Conservation (phyloP, 2,797 vertebrate species). For the Alcedo quadribrachys region DNA sequence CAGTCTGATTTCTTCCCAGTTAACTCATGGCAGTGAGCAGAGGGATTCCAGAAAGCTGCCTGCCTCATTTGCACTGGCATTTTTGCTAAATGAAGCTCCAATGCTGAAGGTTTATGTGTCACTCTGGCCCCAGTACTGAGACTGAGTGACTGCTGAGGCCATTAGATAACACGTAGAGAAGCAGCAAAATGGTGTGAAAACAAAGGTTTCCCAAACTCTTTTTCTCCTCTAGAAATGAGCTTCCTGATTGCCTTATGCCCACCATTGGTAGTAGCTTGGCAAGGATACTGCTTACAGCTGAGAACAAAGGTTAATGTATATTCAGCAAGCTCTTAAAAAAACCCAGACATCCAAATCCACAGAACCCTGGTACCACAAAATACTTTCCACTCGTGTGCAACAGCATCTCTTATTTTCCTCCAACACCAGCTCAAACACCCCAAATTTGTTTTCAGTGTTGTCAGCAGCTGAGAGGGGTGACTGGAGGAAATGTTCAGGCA, state of each 20-base stretch:
- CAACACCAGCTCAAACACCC: not conserved
- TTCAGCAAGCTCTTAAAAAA: not conserved
- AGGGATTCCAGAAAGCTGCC: not conserved
- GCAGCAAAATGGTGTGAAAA: not conserved
- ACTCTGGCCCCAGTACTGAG: not conserved
- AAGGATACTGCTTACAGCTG: not conserved
- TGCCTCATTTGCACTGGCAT: not conserved
- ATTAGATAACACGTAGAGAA: not conserved
- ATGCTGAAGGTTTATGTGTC: not conserved
- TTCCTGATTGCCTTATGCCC: not conserved
- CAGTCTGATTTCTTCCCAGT: not conserved
- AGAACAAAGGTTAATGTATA: not conserved
- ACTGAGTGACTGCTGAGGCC: not conserved
- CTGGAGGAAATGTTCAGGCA: not conserved
- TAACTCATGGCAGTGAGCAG: not conserved
- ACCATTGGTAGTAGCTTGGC: not conserved
- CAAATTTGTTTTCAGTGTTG: not conserved
- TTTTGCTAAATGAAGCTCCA: not conserved
- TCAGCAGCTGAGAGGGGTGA: not conserved
- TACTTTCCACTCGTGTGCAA: not conserved
- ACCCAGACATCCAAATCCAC: not conserved
- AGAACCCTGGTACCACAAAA: not conserved
- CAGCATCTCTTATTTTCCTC: not conserved
- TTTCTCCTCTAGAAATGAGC: not conserved
- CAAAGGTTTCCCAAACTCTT: not conserved